These are phyloP conservation scores for Mesorhabditis belari DNA, from an alignment of 2,888 invertebrate species.

Conservation along the genomic window DNA sequence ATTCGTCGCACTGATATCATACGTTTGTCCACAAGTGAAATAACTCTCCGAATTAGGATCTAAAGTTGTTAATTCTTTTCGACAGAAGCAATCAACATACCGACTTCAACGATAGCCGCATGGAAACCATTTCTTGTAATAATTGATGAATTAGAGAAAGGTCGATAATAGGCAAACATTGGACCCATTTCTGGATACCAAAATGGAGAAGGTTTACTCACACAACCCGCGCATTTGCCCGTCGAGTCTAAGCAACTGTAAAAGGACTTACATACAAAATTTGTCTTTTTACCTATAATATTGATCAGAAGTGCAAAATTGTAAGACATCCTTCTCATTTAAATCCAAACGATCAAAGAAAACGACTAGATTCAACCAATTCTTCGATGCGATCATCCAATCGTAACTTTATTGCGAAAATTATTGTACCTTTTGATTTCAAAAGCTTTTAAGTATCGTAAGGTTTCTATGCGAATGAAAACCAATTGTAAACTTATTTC, in stretches of 20 bases:
- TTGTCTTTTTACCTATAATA: background rate
- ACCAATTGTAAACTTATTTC: no score
- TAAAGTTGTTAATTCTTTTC: background rate
- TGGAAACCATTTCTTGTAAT: background rate
- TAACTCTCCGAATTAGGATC: background rate
- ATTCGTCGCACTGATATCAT: background rate
- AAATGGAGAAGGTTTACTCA: background rate
- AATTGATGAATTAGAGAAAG: background rate
- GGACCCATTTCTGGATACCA: background rate
- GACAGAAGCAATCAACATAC: no score
- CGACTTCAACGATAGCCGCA: background rate
- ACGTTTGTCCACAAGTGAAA: background rate
- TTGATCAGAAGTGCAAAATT: background rate
- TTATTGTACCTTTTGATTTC: background rate
- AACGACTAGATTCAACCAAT: background rate
- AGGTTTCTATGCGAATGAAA: no score
- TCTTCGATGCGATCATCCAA: background rate
- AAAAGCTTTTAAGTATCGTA: no score
- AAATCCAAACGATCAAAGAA: background rate
- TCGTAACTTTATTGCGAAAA: background rate
- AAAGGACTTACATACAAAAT: background rate
- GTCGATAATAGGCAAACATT: background rate
- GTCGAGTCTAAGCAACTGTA: background rate
- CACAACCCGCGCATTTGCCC: background rate
- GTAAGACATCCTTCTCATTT: background rate